Percentiles rank a stretch among this genome's conserved stretches.
Conservation (phyloP, 2,888 invertebrate species). For the Leucozona laternaria region DNA sequence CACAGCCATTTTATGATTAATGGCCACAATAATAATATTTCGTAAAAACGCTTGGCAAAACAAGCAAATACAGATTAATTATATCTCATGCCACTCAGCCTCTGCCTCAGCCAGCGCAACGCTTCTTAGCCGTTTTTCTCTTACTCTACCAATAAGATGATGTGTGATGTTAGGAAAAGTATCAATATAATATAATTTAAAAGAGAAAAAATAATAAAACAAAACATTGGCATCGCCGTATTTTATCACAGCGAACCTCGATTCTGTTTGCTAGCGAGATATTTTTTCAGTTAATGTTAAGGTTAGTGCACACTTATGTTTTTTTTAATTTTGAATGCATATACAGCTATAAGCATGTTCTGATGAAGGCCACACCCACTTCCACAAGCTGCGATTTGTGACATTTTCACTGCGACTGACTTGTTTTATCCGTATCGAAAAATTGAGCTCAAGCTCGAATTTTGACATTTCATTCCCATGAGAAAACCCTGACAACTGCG, state of each 20-base stretch:
- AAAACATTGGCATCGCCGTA: background rate
- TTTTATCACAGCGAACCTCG: background rate
- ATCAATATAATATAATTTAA: background rate
- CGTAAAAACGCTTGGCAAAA: background rate
- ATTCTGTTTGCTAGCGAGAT: background rate
- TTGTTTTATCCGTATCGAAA: too few relatives aligned
- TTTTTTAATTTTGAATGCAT: too few relatives aligned
- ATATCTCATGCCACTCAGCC: slow-evolving; percentile 1
- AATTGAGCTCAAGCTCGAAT: too few relatives aligned
- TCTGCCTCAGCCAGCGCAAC: too few relatives aligned
- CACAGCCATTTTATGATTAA: background rate
- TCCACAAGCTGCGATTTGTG: too few relatives aligned
- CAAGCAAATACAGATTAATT: background rate
- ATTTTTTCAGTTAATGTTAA: background rate
- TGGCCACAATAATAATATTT: background rate
- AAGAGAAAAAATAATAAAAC: background rate
- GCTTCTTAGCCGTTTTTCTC: background rate
- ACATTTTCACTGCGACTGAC: too few relatives aligned
- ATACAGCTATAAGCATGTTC: too few relatives aligned
- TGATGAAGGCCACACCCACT: too few relatives aligned
- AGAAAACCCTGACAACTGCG: too few relatives aligned
- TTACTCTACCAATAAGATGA: background rate
- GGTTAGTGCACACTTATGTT: background rate
- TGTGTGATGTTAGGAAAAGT: background rate
- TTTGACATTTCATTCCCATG: too few relatives aligned